phyloP scores from a whole-genome alignment of 2,113 vertebrate species.

The Romanogobio albipinnatus region DNA sequence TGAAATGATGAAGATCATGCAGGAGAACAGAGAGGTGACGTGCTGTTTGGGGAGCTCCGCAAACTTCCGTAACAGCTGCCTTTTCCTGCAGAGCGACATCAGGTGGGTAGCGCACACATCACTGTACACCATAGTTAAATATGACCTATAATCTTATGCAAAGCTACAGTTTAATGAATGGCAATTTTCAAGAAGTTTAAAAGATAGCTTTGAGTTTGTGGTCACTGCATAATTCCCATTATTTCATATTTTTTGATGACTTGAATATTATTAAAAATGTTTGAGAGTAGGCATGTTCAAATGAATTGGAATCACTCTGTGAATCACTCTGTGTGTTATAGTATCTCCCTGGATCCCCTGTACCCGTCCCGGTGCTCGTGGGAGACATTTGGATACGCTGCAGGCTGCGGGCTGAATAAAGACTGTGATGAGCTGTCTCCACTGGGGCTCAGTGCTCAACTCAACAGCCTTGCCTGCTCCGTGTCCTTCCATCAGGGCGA shows the following conservation, averaged over 20 bases:
- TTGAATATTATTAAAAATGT: background rate
- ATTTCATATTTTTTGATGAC: background rate
- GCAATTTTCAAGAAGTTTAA: background rate
- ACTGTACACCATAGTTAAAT: background rate
- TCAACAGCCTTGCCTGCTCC: conserved; percentile 94
- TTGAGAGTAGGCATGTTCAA: too few species aligned
- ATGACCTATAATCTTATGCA: background rate
- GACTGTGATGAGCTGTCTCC: conserved; percentile 85
- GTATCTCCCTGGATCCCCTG: conserved; percentile 94
- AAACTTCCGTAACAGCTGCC: conserved; percentile 92
- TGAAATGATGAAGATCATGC: conserved; percentile 99
- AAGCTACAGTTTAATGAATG: background rate
- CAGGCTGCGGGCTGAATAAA: conserved; percentile 80
- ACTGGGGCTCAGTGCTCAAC: conserved; percentile 85
- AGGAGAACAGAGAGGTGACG: conserved; percentile 95
- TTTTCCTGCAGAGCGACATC: conserved; percentile 94
- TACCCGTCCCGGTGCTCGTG: conserved; percentile 98
- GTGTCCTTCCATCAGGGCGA: conserved; percentile 94
- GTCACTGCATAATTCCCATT: background rate
- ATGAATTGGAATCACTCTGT: too few species aligned
- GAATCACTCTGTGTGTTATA: conserved; percentile 62
- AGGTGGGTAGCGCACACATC: conserved; percentile 74
- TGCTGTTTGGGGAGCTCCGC: conserved; percentile 97
- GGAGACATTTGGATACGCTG: conserved; percentile 95
- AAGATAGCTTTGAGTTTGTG: background rate